phyloP scores from a whole-genome alignment of 2,113 vertebrate species.

The Penelope pileata region DNA sequence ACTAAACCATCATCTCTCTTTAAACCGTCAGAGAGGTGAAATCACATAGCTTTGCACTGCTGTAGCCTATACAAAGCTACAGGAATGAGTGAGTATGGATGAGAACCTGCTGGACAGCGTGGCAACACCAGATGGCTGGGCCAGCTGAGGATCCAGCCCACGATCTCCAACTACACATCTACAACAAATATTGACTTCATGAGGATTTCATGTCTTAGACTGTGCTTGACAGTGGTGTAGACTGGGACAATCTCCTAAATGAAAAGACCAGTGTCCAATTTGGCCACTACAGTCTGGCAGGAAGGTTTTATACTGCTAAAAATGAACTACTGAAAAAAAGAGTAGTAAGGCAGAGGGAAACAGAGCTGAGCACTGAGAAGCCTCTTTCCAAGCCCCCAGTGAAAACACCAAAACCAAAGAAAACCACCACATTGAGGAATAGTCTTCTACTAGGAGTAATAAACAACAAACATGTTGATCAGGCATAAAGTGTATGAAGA shows the following conservation, averaged over 20 bases:
- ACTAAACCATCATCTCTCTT: background rate
- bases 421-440: background rate
- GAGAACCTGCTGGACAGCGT: background rate
- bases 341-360: background rate
- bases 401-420: background rate
- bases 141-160: background rate
- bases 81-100: background rate
- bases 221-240: background rate
- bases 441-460: conserved; percentile 52
- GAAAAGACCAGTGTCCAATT: background rate
- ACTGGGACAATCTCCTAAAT: background rate
- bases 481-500: conserved; percentile 2
- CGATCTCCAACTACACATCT: background rate
- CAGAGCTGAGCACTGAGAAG: background rate
- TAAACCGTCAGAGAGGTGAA: background rate
- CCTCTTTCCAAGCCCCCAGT: conserved; percentile 13
- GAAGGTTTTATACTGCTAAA: conserved; percentile 2
- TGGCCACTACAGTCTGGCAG: background rate
- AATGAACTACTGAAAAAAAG: background rate
- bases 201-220: background rate
- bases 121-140: background rate
- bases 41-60: background rate
- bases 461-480: conserved; percentile 25
- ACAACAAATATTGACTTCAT: background rate
- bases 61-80: background rate